Conservation (phyloP, 2,888 invertebrate genomes). For the Leucoma salicis region DNA sequence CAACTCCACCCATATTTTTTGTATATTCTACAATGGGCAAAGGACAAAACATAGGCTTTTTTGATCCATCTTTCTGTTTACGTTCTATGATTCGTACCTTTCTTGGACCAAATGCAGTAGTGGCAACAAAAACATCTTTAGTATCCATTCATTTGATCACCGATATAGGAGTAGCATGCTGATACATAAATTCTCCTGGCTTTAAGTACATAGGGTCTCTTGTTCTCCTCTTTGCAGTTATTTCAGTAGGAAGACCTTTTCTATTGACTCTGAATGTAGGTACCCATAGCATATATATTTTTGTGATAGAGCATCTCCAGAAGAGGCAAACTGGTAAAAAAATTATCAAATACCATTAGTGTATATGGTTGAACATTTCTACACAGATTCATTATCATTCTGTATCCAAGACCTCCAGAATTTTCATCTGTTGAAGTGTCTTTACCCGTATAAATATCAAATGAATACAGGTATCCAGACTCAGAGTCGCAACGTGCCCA, state of each 20-base stretch:
- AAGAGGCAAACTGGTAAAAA: constrained; percentile 33
- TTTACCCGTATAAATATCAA: constrained; percentile 16
- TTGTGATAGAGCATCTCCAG: constrained; percentile 18
- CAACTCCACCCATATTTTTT: constrained; percentile 41
- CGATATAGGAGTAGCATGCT: constrained; percentile 25
- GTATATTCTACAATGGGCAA: constrained; percentile 41
- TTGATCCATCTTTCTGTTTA: constrained; percentile 43
- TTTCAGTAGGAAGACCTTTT: constrained; percentile 30
- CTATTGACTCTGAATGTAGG: constrained; percentile 28
- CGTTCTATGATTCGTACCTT: constrained; percentile 29
- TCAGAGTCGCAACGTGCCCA: constrained; percentile 13
- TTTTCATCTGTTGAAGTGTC: constrained; percentile 12
- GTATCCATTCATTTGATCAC: constrained; percentile 24
- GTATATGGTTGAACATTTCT: constrained; percentile 26
- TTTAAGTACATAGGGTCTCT: constrained; percentile 10
- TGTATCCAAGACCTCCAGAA: constrained; percentile 12
- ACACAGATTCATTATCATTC: constrained; percentile 23
- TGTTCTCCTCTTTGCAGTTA: constrained; percentile 15
- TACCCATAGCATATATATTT: constrained; percentile 29
- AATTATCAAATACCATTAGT: constrained; percentile 40
- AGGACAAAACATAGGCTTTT: constrained; percentile 36
- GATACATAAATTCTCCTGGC: constrained; percentile 31
- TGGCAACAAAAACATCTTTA: constrained; percentile 24
- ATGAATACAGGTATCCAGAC: constrained; percentile 15
- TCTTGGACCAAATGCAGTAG: constrained; percentile 33